Conservation (phyloP, 2,113 vertebrate genomes). For the Micronycteris hirsuta region DNA sequence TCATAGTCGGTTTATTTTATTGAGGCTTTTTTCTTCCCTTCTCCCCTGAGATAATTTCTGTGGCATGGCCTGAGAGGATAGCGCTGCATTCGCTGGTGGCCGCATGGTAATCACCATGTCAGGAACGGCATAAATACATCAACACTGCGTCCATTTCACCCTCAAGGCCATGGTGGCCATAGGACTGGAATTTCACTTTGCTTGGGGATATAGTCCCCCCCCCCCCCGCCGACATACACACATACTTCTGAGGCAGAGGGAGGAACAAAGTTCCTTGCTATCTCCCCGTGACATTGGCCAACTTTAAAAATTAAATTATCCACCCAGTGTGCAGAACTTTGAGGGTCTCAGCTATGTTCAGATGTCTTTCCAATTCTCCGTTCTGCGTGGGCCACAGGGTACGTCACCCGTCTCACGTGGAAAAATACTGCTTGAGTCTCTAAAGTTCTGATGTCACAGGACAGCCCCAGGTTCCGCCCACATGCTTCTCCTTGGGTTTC, state of each 20-base stretch:
- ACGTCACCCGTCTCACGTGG: not conserved
- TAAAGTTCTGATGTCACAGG: not conserved
- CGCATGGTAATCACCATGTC: not conserved
- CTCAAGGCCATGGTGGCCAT: not conserved
- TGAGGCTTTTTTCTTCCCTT: not conserved
- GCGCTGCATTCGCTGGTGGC: not conserved
- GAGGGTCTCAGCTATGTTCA: not conserved
- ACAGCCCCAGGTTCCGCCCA: not conserved
- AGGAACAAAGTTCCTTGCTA: not conserved
- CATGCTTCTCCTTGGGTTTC: not conserved
- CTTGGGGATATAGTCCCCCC: no score
- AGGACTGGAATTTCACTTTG: not conserved
- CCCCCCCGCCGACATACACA: no score
- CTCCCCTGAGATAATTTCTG: not conserved
- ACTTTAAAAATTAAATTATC: not conserved
- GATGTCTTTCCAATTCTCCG: not conserved
- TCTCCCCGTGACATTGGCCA: not conserved
- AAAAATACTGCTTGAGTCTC: not conserved
- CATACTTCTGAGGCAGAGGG: not conserved
- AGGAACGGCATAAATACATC: not conserved
- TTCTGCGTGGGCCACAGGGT: not conserved
- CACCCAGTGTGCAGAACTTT: not conserved
- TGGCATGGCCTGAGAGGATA: not conserved
- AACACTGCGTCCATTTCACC: not conserved
- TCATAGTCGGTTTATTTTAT: not conserved